Conservation (phyloP, 2,888 invertebrate genomes). For the Caenorhabditis sp. region DNA sequence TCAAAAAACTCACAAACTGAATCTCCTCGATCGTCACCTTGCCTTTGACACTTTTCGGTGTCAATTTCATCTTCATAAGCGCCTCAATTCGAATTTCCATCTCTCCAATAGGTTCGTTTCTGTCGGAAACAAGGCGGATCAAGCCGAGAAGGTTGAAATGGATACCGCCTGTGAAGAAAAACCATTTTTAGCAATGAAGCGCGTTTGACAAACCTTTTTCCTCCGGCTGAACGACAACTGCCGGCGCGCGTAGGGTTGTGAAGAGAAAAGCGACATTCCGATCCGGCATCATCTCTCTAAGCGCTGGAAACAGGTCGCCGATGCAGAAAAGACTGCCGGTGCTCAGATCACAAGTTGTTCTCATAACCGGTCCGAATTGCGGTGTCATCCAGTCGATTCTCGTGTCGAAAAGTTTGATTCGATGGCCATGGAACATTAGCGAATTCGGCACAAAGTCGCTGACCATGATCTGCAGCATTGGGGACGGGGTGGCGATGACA, state of each 20-base stretch:
- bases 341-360: conserved; percentile 78
- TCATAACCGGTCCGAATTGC: conserved; percentile 82
- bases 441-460: conserved; percentile 81
- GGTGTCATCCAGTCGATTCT: conserved; percentile 80
- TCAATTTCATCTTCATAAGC: conserved; percentile 80
- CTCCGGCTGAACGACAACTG: conserved; percentile 68
- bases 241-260: conserved; percentile 70
- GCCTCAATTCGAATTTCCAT: conserved; percentile 77
- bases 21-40: conserved; percentile 79
- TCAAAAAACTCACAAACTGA: conserved; percentile 68
- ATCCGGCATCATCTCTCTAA: conserved; percentile 76
- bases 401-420: conserved; percentile 80
- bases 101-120: conserved; percentile 72
- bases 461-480: conserved; percentile 76
- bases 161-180: conserved; percentile 72
- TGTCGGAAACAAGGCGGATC: conserved; percentile 66
- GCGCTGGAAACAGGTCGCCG: conserved; percentile 81
- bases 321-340: conserved; percentile 80
- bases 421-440: conserved; percentile 81
- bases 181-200: no score
- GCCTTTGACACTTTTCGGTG: conserved; percentile 78
- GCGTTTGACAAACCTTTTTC: no score
- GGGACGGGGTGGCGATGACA: conserved; percentile 23
- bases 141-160: conserved; percentile 75
- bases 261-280: conserved; percentile 73